These are phyloP conservation scores for Tylochromis polylepis DNA, from an alignment of 2,113 vertebrate species.

Conservation along the genomic window DNA sequence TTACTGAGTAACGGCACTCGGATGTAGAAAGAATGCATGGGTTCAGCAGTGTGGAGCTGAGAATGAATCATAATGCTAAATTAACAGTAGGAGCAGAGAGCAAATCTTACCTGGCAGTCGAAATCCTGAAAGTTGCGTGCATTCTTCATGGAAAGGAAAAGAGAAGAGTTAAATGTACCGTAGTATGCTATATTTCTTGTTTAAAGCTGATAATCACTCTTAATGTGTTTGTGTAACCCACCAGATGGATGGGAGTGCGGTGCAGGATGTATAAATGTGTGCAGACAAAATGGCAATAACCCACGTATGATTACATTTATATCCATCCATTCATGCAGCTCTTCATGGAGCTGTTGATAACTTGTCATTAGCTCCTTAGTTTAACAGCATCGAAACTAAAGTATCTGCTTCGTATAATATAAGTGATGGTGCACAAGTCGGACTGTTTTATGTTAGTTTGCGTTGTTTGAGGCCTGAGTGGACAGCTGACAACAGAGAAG, in stretches of 20 bases:
- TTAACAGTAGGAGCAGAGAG: neutral
- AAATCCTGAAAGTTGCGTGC: conserved; percentile 94
- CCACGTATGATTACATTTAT: neutral
- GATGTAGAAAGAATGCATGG: neutral
- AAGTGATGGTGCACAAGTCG: neutral
- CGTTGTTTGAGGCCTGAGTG: neutral
- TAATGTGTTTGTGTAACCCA: neutral
- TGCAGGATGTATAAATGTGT: neutral
- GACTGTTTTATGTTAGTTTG: neutral
- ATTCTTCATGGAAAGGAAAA: conserved; percentile 75
- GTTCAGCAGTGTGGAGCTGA: neutral
- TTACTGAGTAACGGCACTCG: neutral
- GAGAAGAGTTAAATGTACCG: neutral
- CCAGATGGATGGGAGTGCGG: neutral
- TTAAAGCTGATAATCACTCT: neutral
- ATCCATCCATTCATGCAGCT: neutral
- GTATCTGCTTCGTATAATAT: neutral
- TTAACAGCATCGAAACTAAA: neutral
- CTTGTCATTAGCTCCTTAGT: neutral
- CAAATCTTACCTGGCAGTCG: conserved; percentile 88
- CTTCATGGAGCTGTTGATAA: neutral
- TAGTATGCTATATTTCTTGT: neutral
- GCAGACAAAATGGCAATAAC: neutral
- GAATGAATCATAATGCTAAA: neutral
- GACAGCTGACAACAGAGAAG: neutral